Base-by-base conservation (phyloP, 2,113 vertebrate genomes). In the Eolophus roseicapilla region DNA sequence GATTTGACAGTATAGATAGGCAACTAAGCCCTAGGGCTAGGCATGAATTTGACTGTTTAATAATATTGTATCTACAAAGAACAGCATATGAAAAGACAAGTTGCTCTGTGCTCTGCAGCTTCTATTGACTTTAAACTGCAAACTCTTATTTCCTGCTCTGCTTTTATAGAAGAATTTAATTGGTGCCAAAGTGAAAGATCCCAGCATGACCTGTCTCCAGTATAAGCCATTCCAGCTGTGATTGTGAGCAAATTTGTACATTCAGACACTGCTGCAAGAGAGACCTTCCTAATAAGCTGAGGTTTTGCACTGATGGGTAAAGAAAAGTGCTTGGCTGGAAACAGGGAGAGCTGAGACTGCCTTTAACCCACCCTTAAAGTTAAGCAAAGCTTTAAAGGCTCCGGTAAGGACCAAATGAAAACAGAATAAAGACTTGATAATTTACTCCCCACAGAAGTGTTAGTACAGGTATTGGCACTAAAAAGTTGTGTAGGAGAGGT, bases 101-200 rank as follows among this genome's bases (percentile, higher is more conserved):
- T 53, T 76, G 80, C 44, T 93, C 77, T 79, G 65, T 62, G 81
- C 82, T 94, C 92, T 87, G 77, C 74, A 92, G 93, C 67, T 91
- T 92, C 92, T 94, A 85, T 62, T 95, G 86, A 96, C 89, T 93
- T 91, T 84, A 94, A 89, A 96, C 63, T 0, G 2, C 73, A 69
- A 89, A 89, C 74, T 87, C 63, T 0, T 87, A 87, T 87, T 85
- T 96, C 77, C 89, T 87, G 74, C 84, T 94, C 81, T 80, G 57
- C 92, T 94, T 93, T 91, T 82, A 96, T 1, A 80, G 91, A 62
- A 75, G 50, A 91, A 94, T 95, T 94, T 97, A 94, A 96, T 95
- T 97, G 95, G 90, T 93, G 90, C 46, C 77, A 82, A 93, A 93
- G 67, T 89, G 92, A 96, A 93, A 96, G 88, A 94, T 96, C 92